Evolutionary conservation across 1,140 invertebrate genomes (phyloP).

Genomic region (Paracyclopina nana): DNA sequence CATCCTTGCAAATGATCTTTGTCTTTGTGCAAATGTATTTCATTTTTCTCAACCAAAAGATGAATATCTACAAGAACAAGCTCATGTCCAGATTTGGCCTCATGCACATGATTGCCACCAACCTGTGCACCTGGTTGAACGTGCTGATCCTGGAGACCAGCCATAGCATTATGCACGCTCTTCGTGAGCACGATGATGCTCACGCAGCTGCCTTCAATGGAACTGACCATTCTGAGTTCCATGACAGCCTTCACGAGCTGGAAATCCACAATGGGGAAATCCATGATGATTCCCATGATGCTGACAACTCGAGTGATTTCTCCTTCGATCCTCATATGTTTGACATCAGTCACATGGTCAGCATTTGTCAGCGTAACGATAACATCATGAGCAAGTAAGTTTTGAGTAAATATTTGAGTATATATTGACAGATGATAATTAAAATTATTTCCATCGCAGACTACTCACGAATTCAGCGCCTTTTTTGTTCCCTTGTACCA

Average conservation of each 20-base stretch:
- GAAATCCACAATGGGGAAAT: no score
- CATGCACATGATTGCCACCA: constrained; percentile 91
- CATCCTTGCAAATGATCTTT: constrained; percentile 68
- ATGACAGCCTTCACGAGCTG: no score
- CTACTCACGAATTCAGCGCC: constrained; percentile 67
- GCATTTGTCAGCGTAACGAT: constrained; percentile 1
- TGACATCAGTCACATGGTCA: constrained; percentile 1
- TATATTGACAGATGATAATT: no score
- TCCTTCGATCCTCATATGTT: no score
- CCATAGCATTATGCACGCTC: constrained; percentile 78
- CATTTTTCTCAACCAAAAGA: constrained; percentile 85
- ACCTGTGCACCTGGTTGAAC: constrained; percentile 77
- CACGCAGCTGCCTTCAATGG: neutral
- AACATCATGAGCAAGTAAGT: constrained; percentile 16
- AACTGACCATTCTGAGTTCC: no score
- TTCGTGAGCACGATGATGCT: neutral
- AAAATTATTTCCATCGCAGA: no score
- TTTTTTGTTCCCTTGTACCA: constrained; percentile 84
- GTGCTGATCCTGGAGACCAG: constrained; percentile 80
- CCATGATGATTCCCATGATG: no score
- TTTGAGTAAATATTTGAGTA: neutral
- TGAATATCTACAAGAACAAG: constrained; percentile 67
- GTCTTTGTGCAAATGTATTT: constrained; percentile 91
- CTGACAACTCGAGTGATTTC: no score
- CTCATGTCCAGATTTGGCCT: constrained; percentile 66